These are phyloP conservation scores for Aphelinus certus DNA, from an alignment of 1,140 invertebrate genomes.

Conservation along the genomic window DNA sequence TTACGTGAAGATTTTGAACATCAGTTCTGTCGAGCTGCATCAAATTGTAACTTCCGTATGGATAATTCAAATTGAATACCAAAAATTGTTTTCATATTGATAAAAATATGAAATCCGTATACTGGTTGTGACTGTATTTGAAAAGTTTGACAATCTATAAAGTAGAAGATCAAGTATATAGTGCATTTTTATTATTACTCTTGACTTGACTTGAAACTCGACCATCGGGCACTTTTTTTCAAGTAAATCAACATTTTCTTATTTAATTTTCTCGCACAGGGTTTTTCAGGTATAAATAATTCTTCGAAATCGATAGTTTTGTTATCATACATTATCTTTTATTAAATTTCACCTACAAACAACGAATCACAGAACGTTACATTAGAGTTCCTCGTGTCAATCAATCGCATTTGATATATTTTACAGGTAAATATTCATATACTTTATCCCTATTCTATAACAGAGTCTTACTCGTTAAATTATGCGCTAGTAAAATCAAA, in stretches of 20 bases:
- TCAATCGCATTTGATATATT: conserved; percentile 63
- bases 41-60: too few relatives aligned
- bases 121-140: too few relatives aligned
- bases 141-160: not conserved
- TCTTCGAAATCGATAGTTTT: conserved; percentile 2
- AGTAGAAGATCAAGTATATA: not conserved
- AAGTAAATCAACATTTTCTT: too few relatives aligned
- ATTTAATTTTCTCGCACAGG: too few relatives aligned
- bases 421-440: conserved; percentile 65
- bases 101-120: too few relatives aligned
- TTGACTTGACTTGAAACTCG: not conserved
- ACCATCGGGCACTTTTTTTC: too few relatives aligned
- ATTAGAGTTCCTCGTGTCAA: conserved; percentile 66
- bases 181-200: not conserved
- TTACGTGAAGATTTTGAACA: too few relatives aligned
- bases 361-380: conserved; percentile 69
- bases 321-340: conserved; percentile 64
- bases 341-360: conserved; percentile 69
- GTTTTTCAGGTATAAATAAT: not conserved
- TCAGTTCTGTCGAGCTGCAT: too few relatives aligned
- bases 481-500: conserved; percentile 63
- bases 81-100: too few relatives aligned
- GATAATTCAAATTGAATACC: too few relatives aligned
- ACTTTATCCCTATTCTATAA: conserved; percentile 62
- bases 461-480: conserved; percentile 65